Evolutionary conservation across 1,140 invertebrate species (phyloP).

Genomic region (Cydia fagiglandana): DNA sequence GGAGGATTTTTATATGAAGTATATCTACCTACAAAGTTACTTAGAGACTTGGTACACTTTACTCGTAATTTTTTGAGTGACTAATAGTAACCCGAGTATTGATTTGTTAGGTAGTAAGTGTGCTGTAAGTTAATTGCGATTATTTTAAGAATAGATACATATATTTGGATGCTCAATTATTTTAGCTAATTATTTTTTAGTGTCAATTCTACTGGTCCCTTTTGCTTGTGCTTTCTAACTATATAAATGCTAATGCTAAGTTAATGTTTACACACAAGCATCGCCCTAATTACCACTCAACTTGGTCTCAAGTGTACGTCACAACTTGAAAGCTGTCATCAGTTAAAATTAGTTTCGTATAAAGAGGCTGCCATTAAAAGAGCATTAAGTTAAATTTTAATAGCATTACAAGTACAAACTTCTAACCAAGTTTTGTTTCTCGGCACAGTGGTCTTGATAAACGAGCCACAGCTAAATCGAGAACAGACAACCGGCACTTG

Average conservation of each 20-base stretch:
- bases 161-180: too few relatives aligned
- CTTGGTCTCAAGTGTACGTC: slow-evolving; percentile 35
- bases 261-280: neutral
- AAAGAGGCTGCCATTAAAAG: slow-evolving; percentile 43
- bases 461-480: neutral
- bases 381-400: slow-evolving; percentile 47
- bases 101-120: too few relatives aligned
- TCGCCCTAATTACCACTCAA: slow-evolving; percentile 10
- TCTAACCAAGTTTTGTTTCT: slow-evolving; percentile 21
- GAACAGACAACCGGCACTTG: neutral
- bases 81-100: too few relatives aligned
- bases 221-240: too few relatives aligned
- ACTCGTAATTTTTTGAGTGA: too few relatives aligned
- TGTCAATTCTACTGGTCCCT: too few relatives aligned
- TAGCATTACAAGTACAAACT: slow-evolving; percentile 37
- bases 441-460: slow-evolving; percentile 14
- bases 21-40: neutral
- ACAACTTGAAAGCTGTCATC: slow-evolving; percentile 37
- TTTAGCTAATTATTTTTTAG: too few relatives aligned
- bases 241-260: too few relatives aligned
- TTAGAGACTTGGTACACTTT: too few relatives aligned
- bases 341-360: slow-evolving; percentile 40
- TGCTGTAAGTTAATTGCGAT: too few relatives aligned
- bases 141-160: too few relatives aligned
- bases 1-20: neutral